These are phyloP conservation scores for Todiramphus chloris DNA, from an alignment of 2,113 vertebrate genomes.

Conservation along the genomic window DNA sequence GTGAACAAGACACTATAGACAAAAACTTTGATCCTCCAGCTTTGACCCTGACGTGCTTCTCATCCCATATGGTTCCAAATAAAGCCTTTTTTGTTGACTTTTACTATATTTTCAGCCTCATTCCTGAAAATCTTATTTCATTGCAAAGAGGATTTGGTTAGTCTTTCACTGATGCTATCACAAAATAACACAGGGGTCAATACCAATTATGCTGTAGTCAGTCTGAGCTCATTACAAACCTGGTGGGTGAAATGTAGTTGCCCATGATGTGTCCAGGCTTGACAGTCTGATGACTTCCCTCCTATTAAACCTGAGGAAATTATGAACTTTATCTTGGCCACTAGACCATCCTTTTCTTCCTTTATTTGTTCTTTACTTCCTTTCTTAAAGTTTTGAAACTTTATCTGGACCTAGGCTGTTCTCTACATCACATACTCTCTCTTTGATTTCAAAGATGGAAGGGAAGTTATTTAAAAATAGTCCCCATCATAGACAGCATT, in stretches of 20 bases:
- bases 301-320: neutral
- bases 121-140: neutral
- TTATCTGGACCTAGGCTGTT: conserved; percentile 40
- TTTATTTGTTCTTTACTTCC: conserved; percentile 41
- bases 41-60: accelerated
- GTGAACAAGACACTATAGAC: neutral
- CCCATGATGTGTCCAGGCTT: accelerated
- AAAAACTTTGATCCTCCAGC: neutral
- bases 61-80: neutral
- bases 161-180: neutral
- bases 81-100: neutral
- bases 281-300: neutral
- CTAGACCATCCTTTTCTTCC: neutral
- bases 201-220: too few species aligned
- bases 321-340: conserved; percentile 16
- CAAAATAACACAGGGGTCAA: neutral
- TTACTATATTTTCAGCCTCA: neutral
- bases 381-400: conserved; percentile 13
- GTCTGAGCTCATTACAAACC: neutral
- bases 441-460: conserved; percentile 64
- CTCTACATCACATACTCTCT: neutral
- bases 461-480: conserved; percentile 63
- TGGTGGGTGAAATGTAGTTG: neutral
- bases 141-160: accelerated
- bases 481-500: neutral